Percentiles rank a stretch among this genome's conserved stretches.
Evolutionary conservation across 2,797 vertebrate species (phyloP).

Genomic region (Sebastes nivosus): DNA sequence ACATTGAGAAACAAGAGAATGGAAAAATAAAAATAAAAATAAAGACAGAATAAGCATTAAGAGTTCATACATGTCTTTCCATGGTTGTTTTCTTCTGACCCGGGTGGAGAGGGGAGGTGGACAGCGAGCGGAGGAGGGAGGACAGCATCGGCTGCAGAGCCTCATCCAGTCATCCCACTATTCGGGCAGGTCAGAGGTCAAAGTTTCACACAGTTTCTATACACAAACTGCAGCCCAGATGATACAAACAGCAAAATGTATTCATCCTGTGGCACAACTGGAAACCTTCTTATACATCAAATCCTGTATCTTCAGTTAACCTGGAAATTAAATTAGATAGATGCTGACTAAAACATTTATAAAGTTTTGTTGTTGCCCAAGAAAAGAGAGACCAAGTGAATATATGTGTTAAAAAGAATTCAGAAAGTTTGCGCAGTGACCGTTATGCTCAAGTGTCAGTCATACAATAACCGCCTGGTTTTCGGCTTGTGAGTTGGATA

Average conservation of each 20-base stretch:
- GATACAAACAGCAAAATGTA: slow-evolving; percentile 36
- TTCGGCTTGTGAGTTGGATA: not conserved
- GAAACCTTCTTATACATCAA: slow-evolving; percentile 12
- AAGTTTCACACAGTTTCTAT: slow-evolving; percentile 44
- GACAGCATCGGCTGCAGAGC: slow-evolving; percentile 13
- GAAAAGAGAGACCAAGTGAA: slow-evolving; percentile 10
- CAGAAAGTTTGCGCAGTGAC: slow-evolving; percentile 9
- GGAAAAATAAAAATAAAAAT: slow-evolving; percentile 53
- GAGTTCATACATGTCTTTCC: slow-evolving; percentile 51
- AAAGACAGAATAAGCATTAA: slow-evolving; percentile 46
- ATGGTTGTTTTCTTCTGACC: slow-evolving; percentile 35
- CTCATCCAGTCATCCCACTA: slow-evolving; percentile 27
- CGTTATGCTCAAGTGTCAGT: slow-evolving; percentile 18
- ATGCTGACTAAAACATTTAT: slow-evolving; percentile 8
- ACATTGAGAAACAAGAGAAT: slow-evolving; percentile 67
- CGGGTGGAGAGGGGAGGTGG: slow-evolving; percentile 13
- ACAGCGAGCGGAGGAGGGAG: slow-evolving; percentile 27
- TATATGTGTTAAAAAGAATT: slow-evolving; percentile 20
- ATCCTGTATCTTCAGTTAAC: slow-evolving; percentile 17
- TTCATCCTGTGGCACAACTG: slow-evolving; percentile 23
- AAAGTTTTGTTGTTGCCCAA: not conserved
- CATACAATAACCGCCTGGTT: not conserved
- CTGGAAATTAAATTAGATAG: slow-evolving; percentile 10
- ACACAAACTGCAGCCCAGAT: slow-evolving; percentile 50
- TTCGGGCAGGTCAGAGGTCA: slow-evolving; percentile 46